Evolutionary conservation across 1,140 invertebrate species (phyloP).

Genomic region (Dendroctonus valens): DNA sequence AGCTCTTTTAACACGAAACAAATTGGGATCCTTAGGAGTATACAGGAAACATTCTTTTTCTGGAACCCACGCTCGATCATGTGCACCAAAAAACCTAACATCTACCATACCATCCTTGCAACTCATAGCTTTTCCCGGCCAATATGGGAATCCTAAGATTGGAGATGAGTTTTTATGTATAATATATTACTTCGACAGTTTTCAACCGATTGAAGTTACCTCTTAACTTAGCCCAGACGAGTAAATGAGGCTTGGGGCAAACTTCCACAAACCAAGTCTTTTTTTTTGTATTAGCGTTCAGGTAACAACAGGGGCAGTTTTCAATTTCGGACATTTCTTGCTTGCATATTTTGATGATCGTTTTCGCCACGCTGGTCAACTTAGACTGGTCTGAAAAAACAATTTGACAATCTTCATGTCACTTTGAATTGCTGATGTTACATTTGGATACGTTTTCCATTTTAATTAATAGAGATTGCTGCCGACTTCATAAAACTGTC

Average conservation of each 20-base stretch:
- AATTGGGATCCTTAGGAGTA: conserved; percentile 66
- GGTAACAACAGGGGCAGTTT: conserved; percentile 90
- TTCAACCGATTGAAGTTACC: conserved; percentile 50
- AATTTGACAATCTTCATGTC: not conserved
- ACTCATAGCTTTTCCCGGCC: conserved; percentile 90
- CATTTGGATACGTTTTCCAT: conserved; percentile 22
- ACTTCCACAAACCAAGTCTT: conserved; percentile 89
- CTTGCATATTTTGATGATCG: conserved; percentile 76
- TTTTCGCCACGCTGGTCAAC: conserved; percentile 72
- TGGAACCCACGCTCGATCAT: conserved; percentile 89
- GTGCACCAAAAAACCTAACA: conserved; percentile 91
- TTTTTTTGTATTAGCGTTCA: conserved; percentile 77
- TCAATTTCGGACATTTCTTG: conserved; percentile 90
- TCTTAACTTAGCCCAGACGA: conserved; percentile 92
- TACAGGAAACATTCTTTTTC: conserved; percentile 81
- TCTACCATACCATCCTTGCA: conserved; percentile 75
- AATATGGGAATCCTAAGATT: conserved; percentile 77
- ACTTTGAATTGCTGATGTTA: not conserved
- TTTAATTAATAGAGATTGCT: not conserved
- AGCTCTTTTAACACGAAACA: conserved; percentile 58
- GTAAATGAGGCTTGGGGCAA: conserved; percentile 81
- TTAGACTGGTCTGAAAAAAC: conserved; percentile 68
- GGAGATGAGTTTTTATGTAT: not conserved
- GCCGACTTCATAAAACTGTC: conserved; percentile 7
- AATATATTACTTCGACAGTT: not conserved